Conservation (phyloP, 2,888 invertebrate genomes). For the Hedya salicella region DNA sequence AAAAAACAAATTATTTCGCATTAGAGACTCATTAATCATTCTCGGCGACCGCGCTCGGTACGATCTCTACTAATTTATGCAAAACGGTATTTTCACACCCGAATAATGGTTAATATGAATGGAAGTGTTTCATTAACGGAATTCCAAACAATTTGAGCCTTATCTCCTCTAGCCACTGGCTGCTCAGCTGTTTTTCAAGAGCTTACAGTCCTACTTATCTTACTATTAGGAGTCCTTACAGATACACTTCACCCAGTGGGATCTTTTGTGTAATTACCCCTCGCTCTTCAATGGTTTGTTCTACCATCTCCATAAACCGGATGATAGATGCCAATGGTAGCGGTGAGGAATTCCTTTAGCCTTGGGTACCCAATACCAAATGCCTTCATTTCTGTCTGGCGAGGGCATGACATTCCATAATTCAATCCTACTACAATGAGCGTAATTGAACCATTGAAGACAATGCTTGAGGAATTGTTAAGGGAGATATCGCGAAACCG, state of each 20-base stretch:
- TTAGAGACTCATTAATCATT: conserved; percentile 22
- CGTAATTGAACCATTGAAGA: not conserved
- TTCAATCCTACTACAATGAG: not conserved
- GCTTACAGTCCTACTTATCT: too few species aligned
- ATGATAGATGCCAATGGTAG: too few species aligned
- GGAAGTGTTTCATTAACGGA: conserved; percentile 15
- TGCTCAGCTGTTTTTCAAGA: not conserved
- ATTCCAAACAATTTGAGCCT: not conserved
- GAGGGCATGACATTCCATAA: too few species aligned
- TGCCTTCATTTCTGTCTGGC: too few species aligned
- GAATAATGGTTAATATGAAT: conserved; percentile 7
- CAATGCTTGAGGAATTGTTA: not conserved
- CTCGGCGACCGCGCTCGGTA: not conserved
- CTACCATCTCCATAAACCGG: too few species aligned
- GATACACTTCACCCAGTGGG: too few species aligned
- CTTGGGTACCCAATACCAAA: too few species aligned
- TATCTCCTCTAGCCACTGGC: not conserved
- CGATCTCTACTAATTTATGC: conserved; percentile 20
- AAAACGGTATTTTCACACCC: conserved; percentile 1
- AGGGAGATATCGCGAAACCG: too few species aligned
- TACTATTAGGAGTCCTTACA: too few species aligned
- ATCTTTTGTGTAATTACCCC: too few species aligned
- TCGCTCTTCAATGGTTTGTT: too few species aligned
- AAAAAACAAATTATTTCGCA: conserved; percentile 19
- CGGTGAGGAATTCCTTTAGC: too few species aligned